Evolutionary conservation across 2,888 invertebrate genomes (phyloP), one percentile per base, ranked within the genome.

Genomic region (Dryobotodes eremita): DNA sequence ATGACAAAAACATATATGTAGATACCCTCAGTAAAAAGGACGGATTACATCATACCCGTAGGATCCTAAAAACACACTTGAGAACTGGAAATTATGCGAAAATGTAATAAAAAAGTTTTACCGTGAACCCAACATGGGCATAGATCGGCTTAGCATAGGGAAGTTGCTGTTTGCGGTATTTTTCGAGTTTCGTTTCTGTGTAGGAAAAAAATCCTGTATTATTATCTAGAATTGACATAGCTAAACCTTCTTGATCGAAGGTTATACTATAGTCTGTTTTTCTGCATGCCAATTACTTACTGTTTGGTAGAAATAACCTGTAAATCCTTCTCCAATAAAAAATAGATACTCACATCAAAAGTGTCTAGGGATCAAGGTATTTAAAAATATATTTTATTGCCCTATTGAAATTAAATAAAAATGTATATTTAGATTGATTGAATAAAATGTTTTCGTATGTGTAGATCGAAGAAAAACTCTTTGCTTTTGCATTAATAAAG

Each of bases 51-150:
- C 78, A 86, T 72, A 72, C 71, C 55, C 50, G 26, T 26, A 36
- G 65, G 55, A 70, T 84, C 89, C 85, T 83, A 87, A 81, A 75
- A 80, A 80, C 70, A 88, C 79, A 89, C 77, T 79, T 68, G 66
- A 53, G 66, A 73, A 77, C 71, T 77, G 57, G 46, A 71, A 82
- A 83, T 89, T 87, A 85, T 89, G 85, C 71, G 77, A 71, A 89
- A 85, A 85, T 76, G 82, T 85, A 79, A 80, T 78, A 82, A 79
- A 81, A 81, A 87, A 77, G 75, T 81, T 89, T 79, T 76, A 72
- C 64, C 57, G 62, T 69, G 15, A 64, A 75, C 62, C 20, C 13
- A 15, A 50, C 26, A 11, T 48, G 53, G 15, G 17, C 23, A 17
- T 64, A 50, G 42, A 36, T 65, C 26, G n/a, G 59, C 48, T 82